Base-by-base conservation (phyloP, 1,140 invertebrate species). In the Ips nitidus region DNA sequence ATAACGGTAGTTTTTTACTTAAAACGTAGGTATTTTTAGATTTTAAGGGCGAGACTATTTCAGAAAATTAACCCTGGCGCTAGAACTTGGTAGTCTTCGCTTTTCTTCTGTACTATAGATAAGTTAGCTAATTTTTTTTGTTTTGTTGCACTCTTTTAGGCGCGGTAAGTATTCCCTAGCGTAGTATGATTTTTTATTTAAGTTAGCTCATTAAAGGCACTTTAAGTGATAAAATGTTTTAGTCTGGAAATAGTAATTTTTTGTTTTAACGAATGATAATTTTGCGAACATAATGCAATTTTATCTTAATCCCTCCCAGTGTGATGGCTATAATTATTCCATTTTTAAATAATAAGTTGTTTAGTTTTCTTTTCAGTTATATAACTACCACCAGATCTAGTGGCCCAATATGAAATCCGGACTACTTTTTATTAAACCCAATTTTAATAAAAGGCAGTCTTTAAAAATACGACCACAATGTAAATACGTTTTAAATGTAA, bases 141-240 rank as follows among this genome's bases (percentile, higher is more conserved):
- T 58, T 66, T 58, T 58, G 55, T 58, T 66, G 52, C 55, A 66
- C n/a, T 41, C 50, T 50, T 22, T 22, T 22, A 22, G 22, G 22
- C 22, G 22, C 41, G 62, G 53, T 66, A 66, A 66, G 56, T 58
- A 41, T 59, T 45, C 47, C 4, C 4, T 58, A 58, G 55, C 5
- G 6, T 63, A 63, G 43, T 63, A 38, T 22, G 22, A 22, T 7
- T 45, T 58, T 58, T 57, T 66, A 56, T 66, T 66, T 66, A 56
- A 41, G 42, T 47, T 60, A 52, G 66, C 66, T 68, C 66, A 60
- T 68, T 66, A 47, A 68, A 68, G 47, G 66, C 66, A 68, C 56
- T 53, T 68, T 52, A 40, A 68, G 66, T 68, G 66, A 68, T 68
- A 68, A 57, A 43, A 56, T 8, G 6, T 50, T 50, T 50, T 63